Conservation (phyloP, 2,797 vertebrate genomes). For the Moxostoma hubbsi region DNA sequence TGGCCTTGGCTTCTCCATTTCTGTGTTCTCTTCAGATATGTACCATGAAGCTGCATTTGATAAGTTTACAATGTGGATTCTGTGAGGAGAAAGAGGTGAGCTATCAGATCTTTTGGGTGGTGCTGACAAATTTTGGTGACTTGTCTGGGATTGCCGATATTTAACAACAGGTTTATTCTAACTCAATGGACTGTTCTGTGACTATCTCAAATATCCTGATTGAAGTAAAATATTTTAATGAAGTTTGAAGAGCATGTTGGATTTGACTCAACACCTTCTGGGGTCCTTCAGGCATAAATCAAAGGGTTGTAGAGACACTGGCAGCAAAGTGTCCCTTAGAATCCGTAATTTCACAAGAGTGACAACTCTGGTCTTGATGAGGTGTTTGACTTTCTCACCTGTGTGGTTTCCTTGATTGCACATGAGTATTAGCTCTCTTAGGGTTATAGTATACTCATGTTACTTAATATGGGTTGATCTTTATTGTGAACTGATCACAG, state of each 20-base stretch:
- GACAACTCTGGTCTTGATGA: background rate
- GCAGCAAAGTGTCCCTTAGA: background rate
- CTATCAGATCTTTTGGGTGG: background rate
- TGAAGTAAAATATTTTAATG: background rate
- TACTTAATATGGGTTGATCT: background rate
- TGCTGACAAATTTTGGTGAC: conserved; percentile 29
- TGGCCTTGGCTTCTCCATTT: background rate
- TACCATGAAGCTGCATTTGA: conserved; percentile 37
- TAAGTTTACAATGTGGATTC: background rate
- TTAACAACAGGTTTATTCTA: background rate
- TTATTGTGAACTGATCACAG: conserved; percentile 11
- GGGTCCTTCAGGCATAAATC: background rate
- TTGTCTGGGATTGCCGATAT: conserved; percentile 6
- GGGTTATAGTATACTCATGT: background rate
- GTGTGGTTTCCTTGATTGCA: conserved; percentile 11
- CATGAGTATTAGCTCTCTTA: conserved; percentile 13
- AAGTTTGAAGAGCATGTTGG: background rate
- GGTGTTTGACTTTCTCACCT: conserved; percentile 6
- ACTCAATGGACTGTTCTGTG: conserved; percentile 5
- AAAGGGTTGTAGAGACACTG: background rate
- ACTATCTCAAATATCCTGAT: background rate
- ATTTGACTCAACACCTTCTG: background rate
- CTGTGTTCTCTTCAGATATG: background rate
- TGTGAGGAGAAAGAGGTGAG: conserved; percentile 48
- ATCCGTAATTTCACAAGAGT: background rate